Conservation (phyloP, 2,113 vertebrate genomes). For the Hystrix brachyura region DNA sequence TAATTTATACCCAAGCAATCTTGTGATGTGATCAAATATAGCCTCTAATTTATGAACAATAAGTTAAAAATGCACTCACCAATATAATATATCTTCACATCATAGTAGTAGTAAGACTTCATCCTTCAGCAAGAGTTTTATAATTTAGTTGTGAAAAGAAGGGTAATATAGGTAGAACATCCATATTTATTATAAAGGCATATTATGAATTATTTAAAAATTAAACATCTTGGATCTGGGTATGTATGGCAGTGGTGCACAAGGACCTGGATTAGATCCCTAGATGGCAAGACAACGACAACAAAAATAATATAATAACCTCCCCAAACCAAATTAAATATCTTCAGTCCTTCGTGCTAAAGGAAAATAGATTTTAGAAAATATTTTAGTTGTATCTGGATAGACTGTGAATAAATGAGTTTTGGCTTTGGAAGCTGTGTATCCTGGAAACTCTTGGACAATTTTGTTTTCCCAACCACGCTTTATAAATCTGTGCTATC, state of each 20-base stretch:
- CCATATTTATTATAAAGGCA: not conserved
- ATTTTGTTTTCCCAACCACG: conserved; percentile 20
- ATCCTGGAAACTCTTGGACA: not conserved
- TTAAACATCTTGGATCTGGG: not conserved
- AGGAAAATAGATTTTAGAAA: conserved; percentile 31
- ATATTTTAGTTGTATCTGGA: not conserved
- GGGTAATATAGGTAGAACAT: not conserved
- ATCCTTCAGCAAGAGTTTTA: not conserved
- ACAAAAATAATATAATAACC: not conserved
- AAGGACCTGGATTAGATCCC: not conserved
- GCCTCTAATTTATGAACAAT: conserved; percentile 14
- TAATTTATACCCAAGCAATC: not conserved
- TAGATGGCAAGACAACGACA: not conserved
- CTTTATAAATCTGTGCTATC: conserved; percentile 41
- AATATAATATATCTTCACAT: not conserved
- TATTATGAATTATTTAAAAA: conserved; percentile 19
- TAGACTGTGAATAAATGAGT: not conserved
- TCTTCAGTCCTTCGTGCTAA: not conserved
- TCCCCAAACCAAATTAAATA: not conserved
- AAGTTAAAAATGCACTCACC: conserved; percentile 7
- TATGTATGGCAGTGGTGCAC: no score
- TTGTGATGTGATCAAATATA: not conserved
- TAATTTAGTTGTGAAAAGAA: not conserved
- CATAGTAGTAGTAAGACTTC: not conserved
- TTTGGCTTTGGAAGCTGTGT: conserved; percentile 4